Base-by-base conservation (phyloP, 2,113 vertebrate species). In the Mesocricetus auratus region DNA sequence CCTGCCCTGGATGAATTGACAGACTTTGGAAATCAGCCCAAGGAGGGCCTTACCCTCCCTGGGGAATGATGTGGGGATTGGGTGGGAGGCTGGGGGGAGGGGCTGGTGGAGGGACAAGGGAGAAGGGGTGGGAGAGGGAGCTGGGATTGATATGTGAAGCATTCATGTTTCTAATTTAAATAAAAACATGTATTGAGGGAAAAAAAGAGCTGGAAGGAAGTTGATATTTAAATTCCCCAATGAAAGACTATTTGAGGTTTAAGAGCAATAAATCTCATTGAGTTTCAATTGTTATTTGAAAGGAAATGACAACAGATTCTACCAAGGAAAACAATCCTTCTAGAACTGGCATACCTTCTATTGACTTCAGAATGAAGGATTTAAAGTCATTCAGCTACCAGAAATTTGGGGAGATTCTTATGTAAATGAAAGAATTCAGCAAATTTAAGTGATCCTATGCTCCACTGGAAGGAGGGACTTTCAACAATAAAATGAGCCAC, bases 281-380 rank as follows among this genome's bases (percentile, higher is more conserved):
- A 90, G 12, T 77, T 91, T 47, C 26, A 42, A 66, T 17, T 82
- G 11, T 89, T 93, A 73, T 86, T 78, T 93, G 15, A 90, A 50
- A 86, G 5, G 29, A 95, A 82, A 91, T 69, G 29, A 86, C 60
- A 83, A n/a, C n/a, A 24, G 74, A 33, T 53, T 93, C 82, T 56
- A 24, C 21, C 89, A 58, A 66, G 11, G 24, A n/a, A 39, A 89
- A 58, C 2, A 75, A 36, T 31, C 12, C 10, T 50, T 78, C 21
- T 66, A 33, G 12, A 24, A 50, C 58, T 53, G 33, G 62, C 31
- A 83, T 69, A 58, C 69, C 5, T 86, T 86, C 74, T 89, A 53
- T 53, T 73, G 53, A 93, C n/a, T 3, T 11, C n/a, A 86, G 42
- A 45, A 12, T 45, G 81, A 88, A 95, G 16, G 78, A 75, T 53